A percentile compares a stretch with the other conserved stretches of the same genome.
Evolutionary conservation across 2,797 vertebrate genomes (phyloP).

Genomic region (Sarcoramphus papa): DNA sequence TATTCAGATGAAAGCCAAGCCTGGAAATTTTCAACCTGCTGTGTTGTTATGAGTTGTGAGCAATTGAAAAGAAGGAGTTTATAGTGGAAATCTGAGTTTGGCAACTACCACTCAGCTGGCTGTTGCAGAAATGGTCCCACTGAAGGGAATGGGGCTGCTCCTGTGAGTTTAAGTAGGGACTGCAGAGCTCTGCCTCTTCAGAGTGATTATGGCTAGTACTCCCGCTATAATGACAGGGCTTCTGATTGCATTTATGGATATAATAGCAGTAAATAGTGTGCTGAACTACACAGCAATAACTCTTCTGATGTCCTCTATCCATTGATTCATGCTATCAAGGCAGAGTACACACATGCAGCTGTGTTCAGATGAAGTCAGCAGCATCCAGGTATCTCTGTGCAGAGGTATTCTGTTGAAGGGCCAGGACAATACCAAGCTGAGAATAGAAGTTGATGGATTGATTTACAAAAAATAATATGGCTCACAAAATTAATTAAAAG

Average conservation of each 20-base stretch:
- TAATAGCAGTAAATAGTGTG: neutral
- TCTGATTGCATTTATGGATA: conserved; percentile 14
- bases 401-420: neutral
- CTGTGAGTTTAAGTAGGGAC: neutral
- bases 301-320: neutral
- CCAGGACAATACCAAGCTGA: neutral
- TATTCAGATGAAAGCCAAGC: neutral
- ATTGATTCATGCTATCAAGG: neutral
- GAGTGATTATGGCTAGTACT: neutral
- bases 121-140: neutral
- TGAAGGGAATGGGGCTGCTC: neutral
- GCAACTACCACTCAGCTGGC: neutral
- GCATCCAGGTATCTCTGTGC: neutral
- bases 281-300: neutral
- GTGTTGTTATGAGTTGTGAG: neutral
- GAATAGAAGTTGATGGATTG: neutral
- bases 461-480: neutral
- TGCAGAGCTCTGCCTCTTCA: neutral
- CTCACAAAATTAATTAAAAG: neutral
- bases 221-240: neutral
- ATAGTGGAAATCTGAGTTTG: neutral
- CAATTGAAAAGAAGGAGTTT: neutral
- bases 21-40: neutral
- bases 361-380: neutral
- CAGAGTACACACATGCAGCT: neutral